phyloP scores from a whole-genome alignment of 2,113 vertebrate genomes.

The Tragelaphus scriptus region DNA sequence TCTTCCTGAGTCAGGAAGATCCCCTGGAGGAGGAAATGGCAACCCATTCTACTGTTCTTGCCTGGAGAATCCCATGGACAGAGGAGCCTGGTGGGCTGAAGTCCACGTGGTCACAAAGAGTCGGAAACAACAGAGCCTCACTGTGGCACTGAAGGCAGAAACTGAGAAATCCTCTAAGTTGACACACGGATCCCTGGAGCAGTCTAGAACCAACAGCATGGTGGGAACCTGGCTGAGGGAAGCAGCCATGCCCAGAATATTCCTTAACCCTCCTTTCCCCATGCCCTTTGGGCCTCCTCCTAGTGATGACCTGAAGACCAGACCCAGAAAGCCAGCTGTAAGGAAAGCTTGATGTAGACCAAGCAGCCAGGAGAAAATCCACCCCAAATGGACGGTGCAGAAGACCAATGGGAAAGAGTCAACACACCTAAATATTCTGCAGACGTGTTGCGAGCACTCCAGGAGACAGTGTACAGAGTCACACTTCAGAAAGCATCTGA shows the following conservation, averaged over 20 bases:
- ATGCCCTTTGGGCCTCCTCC: fast-evolving
- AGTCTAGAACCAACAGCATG: fast-evolving
- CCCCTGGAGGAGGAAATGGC: background rate
- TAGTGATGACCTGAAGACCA: fast-evolving
- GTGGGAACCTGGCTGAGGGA: fast-evolving
- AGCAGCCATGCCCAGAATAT: no score
- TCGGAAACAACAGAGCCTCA: background rate
- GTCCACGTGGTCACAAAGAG: background rate
- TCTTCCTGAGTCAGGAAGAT: background rate
- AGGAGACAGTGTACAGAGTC: background rate
- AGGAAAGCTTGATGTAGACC: background rate
- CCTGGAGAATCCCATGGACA: background rate
- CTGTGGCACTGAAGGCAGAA: background rate
- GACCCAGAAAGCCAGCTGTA: background rate
- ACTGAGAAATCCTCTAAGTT: fast-evolving
- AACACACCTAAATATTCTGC: no score
- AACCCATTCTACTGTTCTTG: background rate
- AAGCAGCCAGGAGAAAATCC: background rate
- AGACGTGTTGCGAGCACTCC: no score
- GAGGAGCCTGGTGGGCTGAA: background rate
- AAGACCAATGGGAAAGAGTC: background rate
- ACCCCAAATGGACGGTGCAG: background rate
- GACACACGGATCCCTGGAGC: background rate
- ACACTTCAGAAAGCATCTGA: background rate
- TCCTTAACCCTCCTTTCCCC: fast-evolving